Conservation (phyloP, 2,113 vertebrate species). For the Tragelaphus strepsiceros region DNA sequence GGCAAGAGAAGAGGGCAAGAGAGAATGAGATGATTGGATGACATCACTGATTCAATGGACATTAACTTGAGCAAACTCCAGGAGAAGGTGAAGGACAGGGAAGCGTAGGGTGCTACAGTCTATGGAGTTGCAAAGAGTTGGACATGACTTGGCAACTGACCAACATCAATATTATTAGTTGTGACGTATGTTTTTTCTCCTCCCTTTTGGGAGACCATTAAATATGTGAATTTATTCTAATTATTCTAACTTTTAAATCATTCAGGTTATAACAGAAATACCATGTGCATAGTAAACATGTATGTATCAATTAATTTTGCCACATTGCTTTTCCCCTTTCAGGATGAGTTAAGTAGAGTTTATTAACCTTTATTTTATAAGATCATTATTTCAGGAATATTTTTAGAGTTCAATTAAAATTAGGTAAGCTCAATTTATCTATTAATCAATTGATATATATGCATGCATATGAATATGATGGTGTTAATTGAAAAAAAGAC, state of each 20-base stretch:
- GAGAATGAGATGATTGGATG: not conserved
- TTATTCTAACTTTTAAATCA: not conserved
- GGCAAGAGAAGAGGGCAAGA: not conserved
- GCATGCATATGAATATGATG: not conserved
- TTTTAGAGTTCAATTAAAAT: not conserved
- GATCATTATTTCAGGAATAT: not conserved
- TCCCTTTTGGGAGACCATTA: not conserved
- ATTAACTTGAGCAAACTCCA: not conserved
- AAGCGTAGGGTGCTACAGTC: not conserved
- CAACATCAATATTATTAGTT: not conserved
- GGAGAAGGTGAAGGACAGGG: not conserved
- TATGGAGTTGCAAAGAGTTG: not conserved
- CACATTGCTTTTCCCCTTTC: not conserved
- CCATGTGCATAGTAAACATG: not conserved
- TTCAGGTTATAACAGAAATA: not conserved
- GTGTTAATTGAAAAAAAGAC: not conserved
- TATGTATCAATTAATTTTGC: not conserved
- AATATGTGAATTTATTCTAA: not conserved
- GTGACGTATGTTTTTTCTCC: not conserved
- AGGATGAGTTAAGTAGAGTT: not conserved
- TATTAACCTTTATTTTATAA: not conserved
- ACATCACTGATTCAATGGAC: not conserved
- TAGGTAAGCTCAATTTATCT: not conserved
- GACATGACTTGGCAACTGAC: accelerated
- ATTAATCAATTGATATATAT: not conserved